These are phyloP conservation scores for Brachionus paranguensis DNA, from an alignment of 1,140 invertebrate genomes.

Conservation along the genomic window DNA sequence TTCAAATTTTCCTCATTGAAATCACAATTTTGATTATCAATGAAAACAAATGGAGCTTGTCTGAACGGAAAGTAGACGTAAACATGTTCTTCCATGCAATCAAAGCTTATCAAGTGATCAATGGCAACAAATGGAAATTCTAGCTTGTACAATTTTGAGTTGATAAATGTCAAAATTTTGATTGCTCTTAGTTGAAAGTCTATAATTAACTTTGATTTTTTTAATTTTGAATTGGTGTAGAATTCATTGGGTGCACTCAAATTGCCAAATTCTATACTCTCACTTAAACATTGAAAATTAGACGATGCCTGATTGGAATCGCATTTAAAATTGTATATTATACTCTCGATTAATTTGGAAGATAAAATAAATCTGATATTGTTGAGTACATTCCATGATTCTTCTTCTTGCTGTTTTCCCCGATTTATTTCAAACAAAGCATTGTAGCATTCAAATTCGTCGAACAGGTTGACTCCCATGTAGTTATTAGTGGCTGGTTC, in stretches of 20 bases:
- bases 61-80: neutral
- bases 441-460: neutral
- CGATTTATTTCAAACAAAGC: neutral
- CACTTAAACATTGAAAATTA: neutral
- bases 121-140: conserved; percentile 1
- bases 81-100: neutral
- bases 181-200: neutral
- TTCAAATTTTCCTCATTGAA: neutral
- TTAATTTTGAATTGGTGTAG: neutral
- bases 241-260: neutral
- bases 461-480: neutral
- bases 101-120: neutral
- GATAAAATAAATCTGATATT: neutral
- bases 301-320: neutral
- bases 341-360: neutral
- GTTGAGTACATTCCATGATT: neutral
- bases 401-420: neutral
- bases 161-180: neutral
- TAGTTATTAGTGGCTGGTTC: neutral
- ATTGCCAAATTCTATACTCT: neutral
- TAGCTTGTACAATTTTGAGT: neutral
- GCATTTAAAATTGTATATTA: neutral
- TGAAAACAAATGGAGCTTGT: neutral
- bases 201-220: neutral
- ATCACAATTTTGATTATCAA: neutral